Percentiles rank a stretch among this genome's conserved stretches.
These are phyloP conservation scores for Cotesia vestalis DNA, from an alignment of 1,140 invertebrate genomes.

Conservation along the genomic window DNA sequence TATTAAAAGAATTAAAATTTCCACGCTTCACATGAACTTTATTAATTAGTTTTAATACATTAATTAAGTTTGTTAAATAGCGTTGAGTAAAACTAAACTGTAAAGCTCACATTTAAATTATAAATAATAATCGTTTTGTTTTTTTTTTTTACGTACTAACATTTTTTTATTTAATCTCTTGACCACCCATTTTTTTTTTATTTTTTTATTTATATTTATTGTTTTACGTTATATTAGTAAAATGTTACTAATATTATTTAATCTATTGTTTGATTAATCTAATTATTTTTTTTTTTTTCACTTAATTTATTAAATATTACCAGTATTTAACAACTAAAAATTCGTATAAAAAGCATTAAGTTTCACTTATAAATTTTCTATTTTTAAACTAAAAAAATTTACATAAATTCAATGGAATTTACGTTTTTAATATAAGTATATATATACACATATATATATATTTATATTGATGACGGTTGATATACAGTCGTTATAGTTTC, in stretches of 20 bases:
- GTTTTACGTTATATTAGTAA: not conserved
- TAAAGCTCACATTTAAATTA: slow-evolving; percentile 61
- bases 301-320: slow-evolving; percentile 47
- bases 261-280: slow-evolving; percentile 46
- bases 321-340: slow-evolving; percentile 61
- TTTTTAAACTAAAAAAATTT: slow-evolving; percentile 21
- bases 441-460: too few species aligned
- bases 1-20: slow-evolving; percentile 43
- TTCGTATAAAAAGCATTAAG: slow-evolving; percentile 65
- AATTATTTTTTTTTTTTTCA: slow-evolving; percentile 35
- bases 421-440: not conserved
- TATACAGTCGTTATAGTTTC: too few species aligned
- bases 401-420: slow-evolving; percentile 58
- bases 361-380: not conserved
- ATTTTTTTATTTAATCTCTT: slow-evolving; percentile 28
- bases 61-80: slow-evolving; percentile 67
- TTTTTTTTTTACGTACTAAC: slow-evolving; percentile 36
- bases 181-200: not conserved
- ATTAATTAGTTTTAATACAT: slow-evolving; percentile 66
- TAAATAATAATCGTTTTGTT: slow-evolving; percentile 52
- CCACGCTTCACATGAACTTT: slow-evolving; percentile 66
- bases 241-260: slow-evolving; percentile 16
- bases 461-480: too few species aligned
- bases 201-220: too few species aligned
- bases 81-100: slow-evolving; percentile 59